phyloP scores from a whole-genome alignment of 2,797 vertebrate genomes.

The Loris lydekkerianus region DNA sequence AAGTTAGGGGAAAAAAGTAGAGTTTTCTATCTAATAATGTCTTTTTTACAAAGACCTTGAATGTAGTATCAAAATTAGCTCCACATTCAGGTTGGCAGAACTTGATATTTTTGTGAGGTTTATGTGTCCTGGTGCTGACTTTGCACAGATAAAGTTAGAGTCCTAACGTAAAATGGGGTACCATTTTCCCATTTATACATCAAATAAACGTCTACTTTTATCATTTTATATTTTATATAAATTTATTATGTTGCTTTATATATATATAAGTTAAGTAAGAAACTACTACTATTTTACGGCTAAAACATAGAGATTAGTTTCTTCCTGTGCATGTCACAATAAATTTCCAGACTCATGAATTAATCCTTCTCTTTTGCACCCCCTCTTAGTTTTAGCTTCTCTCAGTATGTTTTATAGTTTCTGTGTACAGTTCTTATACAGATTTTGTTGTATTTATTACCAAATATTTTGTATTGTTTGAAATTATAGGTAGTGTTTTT shows the following conservation, averaged over 20 bases:
- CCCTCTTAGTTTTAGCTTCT: background rate
- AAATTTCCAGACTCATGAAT: background rate
- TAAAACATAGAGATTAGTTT: conserved; percentile 11
- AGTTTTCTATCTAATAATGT: background rate
- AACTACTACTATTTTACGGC: background rate
- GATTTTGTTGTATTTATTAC: background rate
- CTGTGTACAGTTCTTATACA: background rate
- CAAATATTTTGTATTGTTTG: conserved; percentile 22
- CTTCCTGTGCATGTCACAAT: background rate
- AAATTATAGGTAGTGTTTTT: background rate
- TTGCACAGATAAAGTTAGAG: background rate
- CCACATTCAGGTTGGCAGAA: background rate
- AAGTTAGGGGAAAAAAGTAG: background rate
- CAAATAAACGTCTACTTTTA: background rate
- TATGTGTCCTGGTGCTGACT: background rate
- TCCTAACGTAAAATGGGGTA: background rate
- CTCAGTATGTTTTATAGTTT: background rate
- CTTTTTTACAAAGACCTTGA: background rate
- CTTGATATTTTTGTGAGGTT: background rate
- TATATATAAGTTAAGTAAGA: background rate
- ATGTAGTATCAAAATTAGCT: background rate
- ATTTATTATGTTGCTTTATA: background rate
- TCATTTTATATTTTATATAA: background rate
- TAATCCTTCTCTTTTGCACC: background rate
- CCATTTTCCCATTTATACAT: background rate